Evolutionary conservation across 2,888 invertebrate genomes (phyloP).

Genomic region (Thecocarcelia acutangulata): DNA sequence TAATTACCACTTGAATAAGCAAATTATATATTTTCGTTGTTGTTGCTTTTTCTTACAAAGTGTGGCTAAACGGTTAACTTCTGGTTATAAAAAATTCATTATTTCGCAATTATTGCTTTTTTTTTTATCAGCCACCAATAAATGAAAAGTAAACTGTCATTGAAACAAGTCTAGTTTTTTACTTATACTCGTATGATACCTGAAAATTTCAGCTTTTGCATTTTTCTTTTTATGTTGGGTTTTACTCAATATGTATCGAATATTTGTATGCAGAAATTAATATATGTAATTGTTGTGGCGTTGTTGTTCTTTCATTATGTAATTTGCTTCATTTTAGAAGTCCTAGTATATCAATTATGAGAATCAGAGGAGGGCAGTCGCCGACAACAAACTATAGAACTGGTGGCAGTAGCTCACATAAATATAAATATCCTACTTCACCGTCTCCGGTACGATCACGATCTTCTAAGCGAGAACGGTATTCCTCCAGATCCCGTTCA

Average conservation of each 20-base stretch:
- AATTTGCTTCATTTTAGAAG: constrained; percentile 72
- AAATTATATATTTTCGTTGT: constrained; percentile 20
- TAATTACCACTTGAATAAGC: constrained; percentile 42
- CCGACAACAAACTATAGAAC: constrained; percentile 73
- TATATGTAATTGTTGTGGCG: too few relatives aligned
- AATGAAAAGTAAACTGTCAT: constrained; percentile 1
- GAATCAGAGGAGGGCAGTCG: constrained; percentile 77
- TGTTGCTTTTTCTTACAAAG: constrained; percentile 13
- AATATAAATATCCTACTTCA: constrained; percentile 75
- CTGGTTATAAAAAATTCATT: constrained; percentile 9
- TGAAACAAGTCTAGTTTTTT: not conserved
- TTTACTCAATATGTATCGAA: not conserved
- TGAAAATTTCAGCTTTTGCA: not conserved
- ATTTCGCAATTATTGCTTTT: constrained; percentile 26
- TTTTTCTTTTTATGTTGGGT: not conserved
- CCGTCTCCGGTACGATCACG: constrained; percentile 82
- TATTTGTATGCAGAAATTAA: too few relatives aligned
- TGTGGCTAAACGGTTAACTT: not conserved
- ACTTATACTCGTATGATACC: not conserved
- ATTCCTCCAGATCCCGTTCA: constrained; percentile 77
- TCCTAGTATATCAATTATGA: constrained; percentile 77
- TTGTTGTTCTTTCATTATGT: not conserved
- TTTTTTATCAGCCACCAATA: constrained; percentile 35
- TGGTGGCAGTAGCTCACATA: constrained; percentile 72
- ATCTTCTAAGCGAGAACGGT: constrained; percentile 81